Evolutionary conservation across 2,797 vertebrate species (phyloP).

Genomic region (Silurus aristotelis): DNA sequence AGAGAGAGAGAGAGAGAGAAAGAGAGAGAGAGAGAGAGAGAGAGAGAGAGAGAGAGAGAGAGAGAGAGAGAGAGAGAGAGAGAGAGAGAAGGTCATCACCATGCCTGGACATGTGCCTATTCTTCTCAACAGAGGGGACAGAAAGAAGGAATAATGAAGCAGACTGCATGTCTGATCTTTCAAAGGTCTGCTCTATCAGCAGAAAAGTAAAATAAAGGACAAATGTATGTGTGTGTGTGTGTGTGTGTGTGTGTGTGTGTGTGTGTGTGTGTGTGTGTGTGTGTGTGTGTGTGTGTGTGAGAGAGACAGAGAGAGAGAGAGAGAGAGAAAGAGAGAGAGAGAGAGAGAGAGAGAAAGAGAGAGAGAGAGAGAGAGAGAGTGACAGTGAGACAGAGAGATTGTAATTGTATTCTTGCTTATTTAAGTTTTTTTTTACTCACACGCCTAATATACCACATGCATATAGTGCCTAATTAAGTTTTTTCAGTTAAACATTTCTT

Average conservation of each 20-base stretch:
- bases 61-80: neutral
- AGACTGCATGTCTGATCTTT: slow-evolving; percentile 28
- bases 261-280: neutral
- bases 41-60: neutral
- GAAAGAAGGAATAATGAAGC: slow-evolving; percentile 38
- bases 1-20: neutral
- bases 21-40: slow-evolving; percentile 11
- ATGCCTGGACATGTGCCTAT: slow-evolving; percentile 45
- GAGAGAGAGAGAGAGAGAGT: too few species aligned
- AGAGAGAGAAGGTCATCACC: slow-evolving; percentile 29
- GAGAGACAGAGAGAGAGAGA: too few species aligned
- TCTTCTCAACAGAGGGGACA: slow-evolving; percentile 29
- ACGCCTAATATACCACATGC: neutral
- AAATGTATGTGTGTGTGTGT: too few species aligned
- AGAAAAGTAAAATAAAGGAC: slow-evolving; percentile 18
- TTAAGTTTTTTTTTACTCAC: too few species aligned
- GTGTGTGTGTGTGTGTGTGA: neutral
- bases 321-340: neutral
- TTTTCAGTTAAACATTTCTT: neutral
- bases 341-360: neutral
- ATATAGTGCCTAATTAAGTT: neutral
- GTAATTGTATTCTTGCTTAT: too few species aligned
- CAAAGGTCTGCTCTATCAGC: slow-evolving; percentile 38
- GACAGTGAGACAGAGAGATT: too few species aligned
- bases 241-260: neutral